Base-by-base conservation (phyloP, 2,797 vertebrate species). In the Intellagama lesueurii region DNA sequence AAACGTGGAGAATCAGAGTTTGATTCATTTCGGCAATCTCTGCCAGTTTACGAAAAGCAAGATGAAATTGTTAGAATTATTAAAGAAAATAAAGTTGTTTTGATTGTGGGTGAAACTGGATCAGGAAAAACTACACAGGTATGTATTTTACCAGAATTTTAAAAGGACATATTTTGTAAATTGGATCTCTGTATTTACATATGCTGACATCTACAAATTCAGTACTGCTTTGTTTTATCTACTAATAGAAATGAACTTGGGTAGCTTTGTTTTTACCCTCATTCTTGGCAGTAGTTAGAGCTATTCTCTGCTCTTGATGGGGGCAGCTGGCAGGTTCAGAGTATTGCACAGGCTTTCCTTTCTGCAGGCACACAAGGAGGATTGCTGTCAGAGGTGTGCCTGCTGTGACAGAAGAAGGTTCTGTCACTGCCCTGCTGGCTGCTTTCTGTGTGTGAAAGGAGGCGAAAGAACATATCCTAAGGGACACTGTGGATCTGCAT, bases 51-150 rank as follows among this genome's bases (percentile, higher is more conserved):
- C 91, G 97, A 98, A 76, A 97, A 97, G 35, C 97, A 97, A 94
- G 97, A 98, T 66, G 98, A 99, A 96, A 98, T 99, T 76, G 90
- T 99, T 75, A 95, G 96, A 88, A 97, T 98, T 90, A 98, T 99
- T 94, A 97, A 98, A 93, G 98, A 98, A 28, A 97, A 98, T 96
- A 97, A 97, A 93, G 97, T 99, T 91, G 97, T 99, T 93, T 96
- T 99, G 91, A 96, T 99, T 94, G 90, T 99, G 87, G 99, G 99
- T 93, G 99, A 99, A 95, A 99, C 99, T 0, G 99, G 99, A 91
- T 99, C 98, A 70, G 99, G 99, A 93, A 99, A 99, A 97, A 99
- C 99, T 35, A 99, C 99, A 60, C 99, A 98, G 96, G 98, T 98
- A 95, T 84, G 95, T 92, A 91, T 89, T 66, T 91, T 91, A 87